A percentile compares a stretch with the other conserved stretches of the same genome.
phyloP scores from a whole-genome alignment of 2,888 invertebrate species.

The Tetragnatha montana region DNA sequence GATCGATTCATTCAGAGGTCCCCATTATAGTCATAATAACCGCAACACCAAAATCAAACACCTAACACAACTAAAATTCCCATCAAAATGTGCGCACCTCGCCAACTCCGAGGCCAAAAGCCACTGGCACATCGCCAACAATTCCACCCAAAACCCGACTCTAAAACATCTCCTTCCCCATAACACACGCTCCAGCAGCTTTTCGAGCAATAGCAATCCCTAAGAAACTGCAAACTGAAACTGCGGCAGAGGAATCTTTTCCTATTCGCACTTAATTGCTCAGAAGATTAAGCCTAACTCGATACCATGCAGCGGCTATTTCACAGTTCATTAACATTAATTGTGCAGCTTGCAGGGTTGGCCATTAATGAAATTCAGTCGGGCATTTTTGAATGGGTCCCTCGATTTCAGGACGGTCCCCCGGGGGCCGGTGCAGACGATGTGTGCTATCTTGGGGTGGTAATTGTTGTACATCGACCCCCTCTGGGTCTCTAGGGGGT shows the following conservation, averaged over 20 bases:
- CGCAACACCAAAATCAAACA: background rate
- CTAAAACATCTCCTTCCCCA: background rate
- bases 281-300: slow-evolving; percentile 37
- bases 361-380: slow-evolving; percentile 25
- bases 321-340: slow-evolving; percentile 43
- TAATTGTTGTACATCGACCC: background rate
- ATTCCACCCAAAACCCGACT: background rate
- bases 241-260: slow-evolving; percentile 14
- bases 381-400: background rate
- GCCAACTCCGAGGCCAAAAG: background rate
- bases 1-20: too few species aligned
- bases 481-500: background rate
- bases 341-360: background rate
- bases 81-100: background rate
- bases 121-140: background rate
- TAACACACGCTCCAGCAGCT: background rate
- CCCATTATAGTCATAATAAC: background rate
- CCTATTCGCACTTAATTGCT: slow-evolving; percentile 47
- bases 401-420: background rate
- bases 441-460: background rate
- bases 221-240: background rate
- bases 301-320: slow-evolving; percentile 13
- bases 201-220: slow-evolving; percentile 4
- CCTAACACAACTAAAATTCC: background rate
- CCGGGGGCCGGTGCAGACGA: background rate